A percentile compares a stretch with the other conserved stretches of the same genome.
Conservation (phyloP, 2,113 vertebrate species). For the Tragulus kanchil region DNA sequence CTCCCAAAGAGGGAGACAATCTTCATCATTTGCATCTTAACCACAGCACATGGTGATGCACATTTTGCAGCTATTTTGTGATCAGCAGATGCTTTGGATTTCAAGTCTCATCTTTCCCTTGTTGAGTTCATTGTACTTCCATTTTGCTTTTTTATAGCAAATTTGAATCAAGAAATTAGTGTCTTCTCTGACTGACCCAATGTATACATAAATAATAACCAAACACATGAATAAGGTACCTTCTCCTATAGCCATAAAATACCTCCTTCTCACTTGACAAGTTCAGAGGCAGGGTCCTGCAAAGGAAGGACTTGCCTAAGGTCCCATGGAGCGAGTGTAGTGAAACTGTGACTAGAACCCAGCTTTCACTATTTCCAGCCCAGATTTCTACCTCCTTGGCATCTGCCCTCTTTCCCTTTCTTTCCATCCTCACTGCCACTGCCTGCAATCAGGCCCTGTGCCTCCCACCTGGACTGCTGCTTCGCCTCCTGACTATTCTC, state of each 20-base stretch:
- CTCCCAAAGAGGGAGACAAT: not conserved
- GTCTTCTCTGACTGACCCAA: not conserved
- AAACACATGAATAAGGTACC: not conserved
- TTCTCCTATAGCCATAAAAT: not conserved
- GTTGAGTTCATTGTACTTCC: not conserved
- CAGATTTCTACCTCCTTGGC: not conserved
- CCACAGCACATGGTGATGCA: not conserved
- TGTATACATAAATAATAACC: not conserved
- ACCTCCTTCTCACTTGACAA: not conserved
- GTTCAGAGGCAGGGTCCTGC: not conserved
- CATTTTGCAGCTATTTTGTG: not conserved
- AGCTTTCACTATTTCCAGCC: not conserved
- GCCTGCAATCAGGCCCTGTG: not conserved
- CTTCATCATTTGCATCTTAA: not conserved
- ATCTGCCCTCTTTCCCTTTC: not conserved
- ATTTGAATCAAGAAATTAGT: not conserved
- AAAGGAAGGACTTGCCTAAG: not conserved
- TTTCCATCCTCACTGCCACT: not conserved
- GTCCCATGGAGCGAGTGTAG: not conserved
- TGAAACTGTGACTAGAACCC: not conserved
- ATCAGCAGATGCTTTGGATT: not conserved
- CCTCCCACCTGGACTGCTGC: conserved; percentile 58
- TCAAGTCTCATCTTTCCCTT: not conserved
- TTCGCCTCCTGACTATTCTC: conserved; percentile 44
- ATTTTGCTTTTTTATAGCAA: conserved; percentile 4